A percentile compares a stretch with the other conserved stretches of the same genome.
Evolutionary conservation across 2,888 invertebrate genomes (phyloP).

Genomic region (Pandemis heparana): DNA sequence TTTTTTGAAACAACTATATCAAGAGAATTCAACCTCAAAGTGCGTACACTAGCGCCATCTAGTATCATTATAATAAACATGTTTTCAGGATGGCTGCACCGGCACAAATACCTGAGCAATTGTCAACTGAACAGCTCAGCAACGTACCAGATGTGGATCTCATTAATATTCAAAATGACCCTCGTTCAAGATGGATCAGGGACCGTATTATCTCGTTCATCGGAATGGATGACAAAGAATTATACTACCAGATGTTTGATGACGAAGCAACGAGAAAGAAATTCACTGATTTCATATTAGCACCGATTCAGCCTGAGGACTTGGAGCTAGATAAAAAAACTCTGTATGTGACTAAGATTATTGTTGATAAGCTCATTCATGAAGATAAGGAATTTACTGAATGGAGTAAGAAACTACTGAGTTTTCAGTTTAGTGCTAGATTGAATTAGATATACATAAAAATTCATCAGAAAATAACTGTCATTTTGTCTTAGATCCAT

Average conservation of each 20-base stretch:
- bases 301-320: conserved; percentile 65
- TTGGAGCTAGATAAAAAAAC: conserved; percentile 83
- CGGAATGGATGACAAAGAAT: conserved; percentile 82
- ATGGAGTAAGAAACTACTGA: conserved; percentile 86
- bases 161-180: conserved; percentile 73
- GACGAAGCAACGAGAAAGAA: conserved; percentile 82
- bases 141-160: conserved; percentile 29
- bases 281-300: conserved; percentile 59
- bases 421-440: too few relatives aligned
- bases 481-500: too few relatives aligned
- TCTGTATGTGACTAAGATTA: conserved; percentile 89
- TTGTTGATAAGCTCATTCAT: conserved; percentile 88
- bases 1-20: too few relatives aligned
- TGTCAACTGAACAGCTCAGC: neutral
- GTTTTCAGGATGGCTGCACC: conserved; percentile 2
- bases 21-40: neutral
- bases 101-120: conserved; percentile 9
- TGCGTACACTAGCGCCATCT: neutral
- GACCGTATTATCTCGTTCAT: conserved; percentile 86
- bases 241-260: conserved; percentile 86
- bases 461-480: too few relatives aligned
- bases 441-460: too few relatives aligned
- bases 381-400: conserved; percentile 92
- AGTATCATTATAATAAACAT: neutral
- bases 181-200: conserved; percentile 89